A percentile compares a stretch with the other conserved stretches of the same genome.
Conservation (phyloP, 2,113 vertebrate genomes). For the Petrocephalus zakoni region DNA sequence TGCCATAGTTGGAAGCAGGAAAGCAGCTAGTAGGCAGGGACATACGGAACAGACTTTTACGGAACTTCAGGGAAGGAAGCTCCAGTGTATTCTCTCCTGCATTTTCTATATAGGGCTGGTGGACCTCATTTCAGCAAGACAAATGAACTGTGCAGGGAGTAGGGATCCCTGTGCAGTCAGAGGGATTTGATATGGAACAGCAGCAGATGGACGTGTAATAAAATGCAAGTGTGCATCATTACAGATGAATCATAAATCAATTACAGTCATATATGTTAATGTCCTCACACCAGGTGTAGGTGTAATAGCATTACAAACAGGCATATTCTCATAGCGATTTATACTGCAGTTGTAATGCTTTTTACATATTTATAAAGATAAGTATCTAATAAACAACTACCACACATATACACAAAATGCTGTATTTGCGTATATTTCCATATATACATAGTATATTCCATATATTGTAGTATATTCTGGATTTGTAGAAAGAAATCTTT, state of each 20-base stretch:
- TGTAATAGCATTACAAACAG: not conserved
- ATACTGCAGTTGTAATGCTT: not conserved
- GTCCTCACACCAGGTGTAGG: conserved; percentile 1
- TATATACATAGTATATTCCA: not conserved
- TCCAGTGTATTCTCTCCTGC: not conserved
- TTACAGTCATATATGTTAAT: conserved; percentile 5
- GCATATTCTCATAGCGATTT: not conserved
- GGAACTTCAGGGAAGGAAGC: not conserved
- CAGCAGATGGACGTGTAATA: not conserved
- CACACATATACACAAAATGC: not conserved
- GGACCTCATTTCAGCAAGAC: not conserved
- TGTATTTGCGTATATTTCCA: not conserved
- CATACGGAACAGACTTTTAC: not conserved
- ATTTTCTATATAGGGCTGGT: not conserved
- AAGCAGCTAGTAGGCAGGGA: not conserved
- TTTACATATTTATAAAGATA: conserved; percentile 3
- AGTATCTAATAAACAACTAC: not conserved
- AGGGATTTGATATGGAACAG: not conserved
- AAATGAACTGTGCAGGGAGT: not conserved
- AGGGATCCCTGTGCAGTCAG: not conserved
- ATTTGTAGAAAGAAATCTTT: not conserved
- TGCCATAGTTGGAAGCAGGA: not conserved
- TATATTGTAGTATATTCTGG: not conserved
- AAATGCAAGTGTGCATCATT: not conserved
- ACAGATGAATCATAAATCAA: not conserved